These are phyloP conservation scores for Luffia ferchaultella DNA, from an alignment of 2,888 invertebrate genomes.

Conservation along the genomic window DNA sequence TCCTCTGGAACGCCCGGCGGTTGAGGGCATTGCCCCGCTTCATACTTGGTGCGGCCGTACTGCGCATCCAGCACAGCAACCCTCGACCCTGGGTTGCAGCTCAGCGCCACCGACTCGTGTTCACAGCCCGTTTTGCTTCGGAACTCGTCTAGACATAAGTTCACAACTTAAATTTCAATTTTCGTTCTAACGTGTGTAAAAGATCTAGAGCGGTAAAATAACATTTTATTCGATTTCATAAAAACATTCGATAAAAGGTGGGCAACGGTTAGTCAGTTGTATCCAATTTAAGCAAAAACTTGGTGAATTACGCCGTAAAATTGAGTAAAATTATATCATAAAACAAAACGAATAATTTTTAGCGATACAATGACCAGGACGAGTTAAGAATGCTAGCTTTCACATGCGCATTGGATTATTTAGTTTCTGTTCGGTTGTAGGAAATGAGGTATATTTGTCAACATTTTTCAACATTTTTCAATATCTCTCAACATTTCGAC, in stretches of 20 bases:
- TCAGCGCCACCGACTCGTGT: slow-evolving; percentile 81
- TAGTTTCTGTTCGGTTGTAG: too few species aligned
- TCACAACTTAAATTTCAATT: neutral
- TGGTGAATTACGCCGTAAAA: neutral
- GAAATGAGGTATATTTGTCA: too few species aligned
- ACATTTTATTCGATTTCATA: too few species aligned
- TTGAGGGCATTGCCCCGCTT: slow-evolving; percentile 80
- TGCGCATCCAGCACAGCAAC: slow-evolving; percentile 89
- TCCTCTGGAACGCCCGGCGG: slow-evolving; percentile 81
- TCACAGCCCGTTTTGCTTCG: slow-evolving; percentile 89
- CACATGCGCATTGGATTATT: too few species aligned
- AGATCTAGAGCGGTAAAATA: neutral
- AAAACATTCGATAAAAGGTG: neutral
- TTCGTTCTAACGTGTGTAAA: neutral
- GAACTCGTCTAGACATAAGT: slow-evolving; percentile 79
- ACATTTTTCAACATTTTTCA: too few species aligned
- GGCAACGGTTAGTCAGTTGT: neutral
- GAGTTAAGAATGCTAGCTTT: too few species aligned
- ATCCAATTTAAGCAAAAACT: neutral
- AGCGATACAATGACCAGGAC: too few species aligned
- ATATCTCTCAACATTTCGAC: too few species aligned
- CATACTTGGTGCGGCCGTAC: slow-evolving; percentile 84
- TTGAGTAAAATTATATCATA: neutral
- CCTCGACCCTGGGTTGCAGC: slow-evolving; percentile 83
- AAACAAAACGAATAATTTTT: too few species aligned